Conservation (phyloP, 2,113 vertebrate genomes). For the Syrmaticus mikado region DNA sequence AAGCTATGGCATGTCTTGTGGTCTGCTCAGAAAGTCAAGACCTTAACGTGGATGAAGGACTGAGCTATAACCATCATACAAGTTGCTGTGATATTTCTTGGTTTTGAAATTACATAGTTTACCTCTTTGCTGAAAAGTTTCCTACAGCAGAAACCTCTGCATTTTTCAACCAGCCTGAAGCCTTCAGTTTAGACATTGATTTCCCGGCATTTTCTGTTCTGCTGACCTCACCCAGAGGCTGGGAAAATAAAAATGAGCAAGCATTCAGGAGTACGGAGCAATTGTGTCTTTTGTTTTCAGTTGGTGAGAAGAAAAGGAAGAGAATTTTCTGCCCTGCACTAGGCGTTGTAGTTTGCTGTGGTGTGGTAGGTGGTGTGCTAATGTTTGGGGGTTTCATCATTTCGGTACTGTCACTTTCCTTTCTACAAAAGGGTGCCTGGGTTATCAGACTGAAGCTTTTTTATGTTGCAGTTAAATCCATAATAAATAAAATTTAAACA, state of each 20-base stretch:
- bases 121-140: background rate
- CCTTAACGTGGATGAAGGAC: background rate
- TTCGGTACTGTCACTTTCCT: background rate
- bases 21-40: slow-evolving; percentile 7
- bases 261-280: background rate
- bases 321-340: background rate
- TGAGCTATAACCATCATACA: background rate
- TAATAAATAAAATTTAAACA: slow-evolving; percentile 35
- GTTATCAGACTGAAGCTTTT: background rate
- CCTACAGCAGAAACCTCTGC: background rate
- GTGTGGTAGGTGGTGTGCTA: background rate
- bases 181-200: background rate
- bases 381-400: background rate
- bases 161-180: background rate
- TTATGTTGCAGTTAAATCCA: background rate
- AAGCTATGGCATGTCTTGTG: background rate
- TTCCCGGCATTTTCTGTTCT: background rate
- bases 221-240: background rate
- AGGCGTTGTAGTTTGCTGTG: background rate
- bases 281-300: background rate
- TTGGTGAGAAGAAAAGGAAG: slow-evolving; percentile 7
- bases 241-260: background rate
- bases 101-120: background rate
- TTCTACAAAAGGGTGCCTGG: background rate
- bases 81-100: background rate